Conservation (phyloP, 2,113 vertebrate genomes). For the Eublepharis macularius region DNA sequence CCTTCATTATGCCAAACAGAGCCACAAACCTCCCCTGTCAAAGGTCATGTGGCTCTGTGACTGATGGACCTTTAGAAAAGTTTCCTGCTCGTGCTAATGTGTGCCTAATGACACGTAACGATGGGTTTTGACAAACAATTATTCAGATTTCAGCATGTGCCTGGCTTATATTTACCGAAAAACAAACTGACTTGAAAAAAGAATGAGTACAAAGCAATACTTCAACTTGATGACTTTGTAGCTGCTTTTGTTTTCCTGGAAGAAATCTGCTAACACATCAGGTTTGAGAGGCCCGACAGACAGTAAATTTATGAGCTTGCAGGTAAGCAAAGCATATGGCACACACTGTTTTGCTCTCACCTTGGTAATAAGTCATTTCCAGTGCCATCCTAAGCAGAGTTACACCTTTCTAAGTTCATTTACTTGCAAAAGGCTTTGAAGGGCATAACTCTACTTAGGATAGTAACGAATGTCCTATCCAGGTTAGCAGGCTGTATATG, state of each 20-base stretch:
- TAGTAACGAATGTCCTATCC: slow-evolving; percentile 40
- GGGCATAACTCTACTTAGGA: too few species aligned
- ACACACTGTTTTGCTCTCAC: slow-evolving; percentile 42
- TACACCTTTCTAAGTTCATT: too few species aligned
- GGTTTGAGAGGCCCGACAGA: slow-evolving; percentile 52
- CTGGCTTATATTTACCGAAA: slow-evolving; percentile 44
- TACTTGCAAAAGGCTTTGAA: too few species aligned
- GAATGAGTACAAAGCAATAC: slow-evolving; percentile 49
- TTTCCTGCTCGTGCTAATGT: too few species aligned
- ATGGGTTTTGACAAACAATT: slow-evolving; percentile 43
- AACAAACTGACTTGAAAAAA: slow-evolving; percentile 35
- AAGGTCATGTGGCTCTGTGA: neutral
- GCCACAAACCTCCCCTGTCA: too few species aligned
- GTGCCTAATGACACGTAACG: neutral
- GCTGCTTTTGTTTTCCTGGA: slow-evolving; percentile 58
- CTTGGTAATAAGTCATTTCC: slow-evolving; percentile 54
- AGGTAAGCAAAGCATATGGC: slow-evolving; percentile 61
- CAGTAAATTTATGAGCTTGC: slow-evolving; percentile 48
- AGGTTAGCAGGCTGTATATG: slow-evolving; percentile 44
- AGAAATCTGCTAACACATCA: slow-evolving; percentile 54
- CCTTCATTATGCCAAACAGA: too few species aligned
- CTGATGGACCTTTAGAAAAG: neutral
- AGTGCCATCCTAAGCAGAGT: too few species aligned
- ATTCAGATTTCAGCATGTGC: slow-evolving; percentile 46
- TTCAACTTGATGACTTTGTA: slow-evolving; percentile 57